Base-by-base conservation (phyloP, 2,888 invertebrate genomes). In the Cephus runcator region DNA sequence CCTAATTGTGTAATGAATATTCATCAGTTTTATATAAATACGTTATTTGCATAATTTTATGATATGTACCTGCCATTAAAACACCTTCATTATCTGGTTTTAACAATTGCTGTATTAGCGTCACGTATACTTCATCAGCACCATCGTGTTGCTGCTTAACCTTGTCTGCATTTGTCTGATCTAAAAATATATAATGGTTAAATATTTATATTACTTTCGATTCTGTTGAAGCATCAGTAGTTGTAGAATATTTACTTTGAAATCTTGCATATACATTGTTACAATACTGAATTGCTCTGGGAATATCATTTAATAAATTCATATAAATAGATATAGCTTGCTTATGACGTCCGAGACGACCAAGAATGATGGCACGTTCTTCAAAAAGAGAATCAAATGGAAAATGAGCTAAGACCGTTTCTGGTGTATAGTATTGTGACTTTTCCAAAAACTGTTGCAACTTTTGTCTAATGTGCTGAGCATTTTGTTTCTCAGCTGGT, bases 271-370 rank as follows among this genome's bases (percentile, higher is more conserved):
- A 95, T 74, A 96, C 94, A 81, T 94, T 94, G 84, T 95, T 94
- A 89, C 98, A 98, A 91, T 98, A 99, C 78, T 94, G 93, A 81
- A 96, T 95, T 0, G 99, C 99, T 88, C 95, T 95, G 6, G 95
- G 92, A 1, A 96, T 94, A 90, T 99, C 96, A 69, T 97, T 92
- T 79, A 99, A 93, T 56, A 98, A 95, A 87, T 97, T 96, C 33
- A 98, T 95, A 90, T 99, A 99, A 88, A 99, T 97, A 1, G 96
- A 95, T 74, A 99, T 92, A 0, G 98, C 98, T 90, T 98, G 96
- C 87, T 98, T 97, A 90, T 99, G 99, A 81, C 96, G 93, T 0
- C 97, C 97, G 34, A 99, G 92, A 85, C 97, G 95, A 0, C 98
- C 99, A 71, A 99, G 92, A 80, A 99, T 95, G n/a, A 99, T 94